A percentile compares a stretch with the other conserved stretches of the same genome.
phyloP scores from a whole-genome alignment of 2,113 vertebrate genomes.

The Onychorhynchus coronatus region DNA sequence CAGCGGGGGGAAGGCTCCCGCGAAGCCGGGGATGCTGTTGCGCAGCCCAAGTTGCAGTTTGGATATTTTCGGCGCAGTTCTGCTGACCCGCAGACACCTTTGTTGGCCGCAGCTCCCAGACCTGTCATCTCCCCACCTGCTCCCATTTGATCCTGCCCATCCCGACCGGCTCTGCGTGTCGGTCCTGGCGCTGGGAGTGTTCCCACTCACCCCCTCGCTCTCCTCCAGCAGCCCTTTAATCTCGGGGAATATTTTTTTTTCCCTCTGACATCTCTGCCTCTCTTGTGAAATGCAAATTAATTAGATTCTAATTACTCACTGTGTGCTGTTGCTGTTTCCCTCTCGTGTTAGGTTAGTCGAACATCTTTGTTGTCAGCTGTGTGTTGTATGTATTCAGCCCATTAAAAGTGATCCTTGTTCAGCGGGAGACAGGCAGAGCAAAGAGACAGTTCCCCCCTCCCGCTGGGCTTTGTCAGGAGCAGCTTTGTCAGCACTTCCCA shows the following conservation, averaged over 20 bases:
- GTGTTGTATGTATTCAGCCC: constrained; percentile 17
- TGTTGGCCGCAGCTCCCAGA: not conserved
- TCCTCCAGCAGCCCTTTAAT: constrained; percentile 63
- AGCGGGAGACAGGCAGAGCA: constrained; percentile 8
- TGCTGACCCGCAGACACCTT: constrained; percentile 4
- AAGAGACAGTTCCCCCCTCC: not conserved
- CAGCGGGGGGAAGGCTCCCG: not conserved
- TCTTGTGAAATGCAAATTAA: constrained; percentile 82
- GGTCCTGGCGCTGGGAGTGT: not conserved
- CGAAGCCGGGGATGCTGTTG: not conserved
- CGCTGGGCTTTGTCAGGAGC: constrained; percentile 4
- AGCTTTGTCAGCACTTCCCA: constrained; percentile 13
- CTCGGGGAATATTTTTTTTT: not conserved
- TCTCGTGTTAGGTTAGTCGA: constrained; percentile 61
- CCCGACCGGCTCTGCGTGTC: not conserved
- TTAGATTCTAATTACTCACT: constrained; percentile 81
- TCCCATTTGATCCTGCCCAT: constrained; percentile 21
- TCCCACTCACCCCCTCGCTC: not conserved
- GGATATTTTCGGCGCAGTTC: not conserved
- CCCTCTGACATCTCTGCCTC: constrained; percentile 60
- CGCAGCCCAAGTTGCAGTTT: not conserved
- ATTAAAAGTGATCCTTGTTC: constrained; percentile 11
- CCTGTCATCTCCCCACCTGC: constrained; percentile 61
- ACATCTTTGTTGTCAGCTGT: constrained; percentile 58
- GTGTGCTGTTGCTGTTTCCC: constrained; percentile 37